Base-by-base conservation (phyloP, 2,113 vertebrate genomes). In the Pao palembangensis region DNA sequence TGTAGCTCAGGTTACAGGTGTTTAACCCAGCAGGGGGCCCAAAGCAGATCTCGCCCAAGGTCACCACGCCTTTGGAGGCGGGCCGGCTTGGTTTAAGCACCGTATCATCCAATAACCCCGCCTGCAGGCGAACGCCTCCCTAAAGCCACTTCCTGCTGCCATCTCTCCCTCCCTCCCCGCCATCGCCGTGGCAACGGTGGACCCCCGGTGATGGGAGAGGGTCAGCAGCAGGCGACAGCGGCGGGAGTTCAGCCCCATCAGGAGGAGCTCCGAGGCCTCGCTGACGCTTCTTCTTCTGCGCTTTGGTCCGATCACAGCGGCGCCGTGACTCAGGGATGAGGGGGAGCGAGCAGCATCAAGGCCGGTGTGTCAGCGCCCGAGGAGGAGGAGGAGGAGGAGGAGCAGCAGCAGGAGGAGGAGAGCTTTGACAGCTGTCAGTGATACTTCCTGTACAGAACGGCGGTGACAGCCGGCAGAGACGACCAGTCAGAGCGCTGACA, bases 381-480 rank as follows among this genome's bases (percentile, higher is more conserved):
- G 3, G 31, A 52, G 17, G 58, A 57, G 44, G 53, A 69, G 48
- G 20, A 55, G 47, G 71, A 46, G 15, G 44, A 70, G 19, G 59
- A 55, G 1, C 49, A 67, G 3, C 46, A 23, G 55, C 58, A 11
- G 53, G 59, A 15, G 23, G 44, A 17, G 47, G 6, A 55, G 16
- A 56, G 49, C 50, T 13, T 1, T 66, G 67, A 70, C 69, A 76
- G 72, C 66, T 78, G 76, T 64, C 76, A 69, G 57, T 71, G 80
- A 71, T 62, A 41, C 64, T 78, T 74, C 71, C 64, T 67, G 58
- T 64, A 63, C 72, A 61, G 64, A 59, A 44, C 16, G 49, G 51
- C 28, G 63, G 70, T 76, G 75, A 83, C 78, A 76, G 77, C 42
- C 38, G 42, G 69, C 63, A 76, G 79, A 80, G 69, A 41, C 20